Evolutionary conservation across 2,797 vertebrate species (phyloP), one percentile per base, ranked within the genome.

Genomic region (Nyctibius grandis): DNA sequence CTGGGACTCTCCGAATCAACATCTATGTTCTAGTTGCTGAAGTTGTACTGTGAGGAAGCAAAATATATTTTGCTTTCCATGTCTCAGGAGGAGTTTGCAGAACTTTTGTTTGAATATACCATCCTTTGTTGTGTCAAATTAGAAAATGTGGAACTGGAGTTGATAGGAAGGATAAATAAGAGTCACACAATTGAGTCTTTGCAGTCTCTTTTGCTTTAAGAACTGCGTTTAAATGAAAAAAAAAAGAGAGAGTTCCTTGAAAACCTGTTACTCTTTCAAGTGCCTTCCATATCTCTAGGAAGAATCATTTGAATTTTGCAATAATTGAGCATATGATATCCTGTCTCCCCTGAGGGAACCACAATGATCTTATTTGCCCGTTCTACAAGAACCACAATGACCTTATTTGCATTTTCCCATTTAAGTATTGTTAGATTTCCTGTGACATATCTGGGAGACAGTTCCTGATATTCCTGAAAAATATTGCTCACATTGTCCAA

Each of bases 401-500:
- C 89, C 80, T 57, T 89, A 77, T 88, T 92, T 93, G n/a, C 60
- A 80, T 75, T 79, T 86, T 96, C 47, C 20, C 34, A 29, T 91
- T 96, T 85, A 89, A 93, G 47, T 64, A 60, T 91, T 88, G 88
- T 91, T 92, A 92, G 11, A 54, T 85, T 89, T 85, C 25, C 7
- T 73, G 64, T 72, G 77, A 68, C 63, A 23, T 16, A 70, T 9
- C 9, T 74, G 34, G 28, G 50, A 64, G 38, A 28, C 15, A 50
- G 21, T 14, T 89, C 57, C 53, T 45, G 26, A 61, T 53, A 6
- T 53, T 86, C 47, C 51, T 79, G 63, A 63, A 23, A 69, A 73
- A 48, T 15, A 1, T 53, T 86, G 33, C 23, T n/a, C 28, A 9
- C 9, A 2, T 64, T 84, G 23, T n/a, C 29, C 33, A 82, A 25